phyloP scores from a whole-genome alignment of 2,797 vertebrate species.

The Steatocranus sp. region DNA sequence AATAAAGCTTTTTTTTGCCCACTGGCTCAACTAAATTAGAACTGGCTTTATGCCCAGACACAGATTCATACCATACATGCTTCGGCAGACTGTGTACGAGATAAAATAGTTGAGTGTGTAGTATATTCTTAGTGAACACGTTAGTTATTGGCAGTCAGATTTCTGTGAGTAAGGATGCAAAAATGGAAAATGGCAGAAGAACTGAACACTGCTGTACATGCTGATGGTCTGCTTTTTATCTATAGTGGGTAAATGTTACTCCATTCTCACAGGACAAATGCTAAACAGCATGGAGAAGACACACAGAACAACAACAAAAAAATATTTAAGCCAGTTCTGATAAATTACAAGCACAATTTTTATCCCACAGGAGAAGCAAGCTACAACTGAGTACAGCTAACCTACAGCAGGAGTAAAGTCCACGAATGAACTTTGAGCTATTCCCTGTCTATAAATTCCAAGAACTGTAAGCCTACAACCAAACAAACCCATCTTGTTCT shows the following conservation, averaged over 20 bases:
- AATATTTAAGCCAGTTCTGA: neutral
- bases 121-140: neutral
- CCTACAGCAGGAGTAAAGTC: neutral
- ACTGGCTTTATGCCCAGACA: neutral
- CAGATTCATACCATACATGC: conserved; percentile 10
- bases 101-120: neutral
- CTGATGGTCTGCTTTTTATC: neutral
- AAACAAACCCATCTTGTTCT: neutral
- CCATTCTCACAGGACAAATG: neutral
- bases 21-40: neutral
- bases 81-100: neutral
- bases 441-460: neutral
- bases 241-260: neutral
- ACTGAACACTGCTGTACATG: neutral
- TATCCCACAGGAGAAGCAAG: neutral
- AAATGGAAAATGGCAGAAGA: neutral
- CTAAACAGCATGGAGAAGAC: neutral
- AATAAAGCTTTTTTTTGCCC: neutral
- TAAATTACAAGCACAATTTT: conserved; percentile 17
- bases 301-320: neutral
- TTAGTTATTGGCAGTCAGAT: neutral
- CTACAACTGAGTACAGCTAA: neutral
- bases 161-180: neutral
- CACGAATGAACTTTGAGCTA: neutral
- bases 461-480: neutral